phyloP scores from a whole-genome alignment of 1,140 invertebrate genomes.

The Choristoneura fumiferana region DNA sequence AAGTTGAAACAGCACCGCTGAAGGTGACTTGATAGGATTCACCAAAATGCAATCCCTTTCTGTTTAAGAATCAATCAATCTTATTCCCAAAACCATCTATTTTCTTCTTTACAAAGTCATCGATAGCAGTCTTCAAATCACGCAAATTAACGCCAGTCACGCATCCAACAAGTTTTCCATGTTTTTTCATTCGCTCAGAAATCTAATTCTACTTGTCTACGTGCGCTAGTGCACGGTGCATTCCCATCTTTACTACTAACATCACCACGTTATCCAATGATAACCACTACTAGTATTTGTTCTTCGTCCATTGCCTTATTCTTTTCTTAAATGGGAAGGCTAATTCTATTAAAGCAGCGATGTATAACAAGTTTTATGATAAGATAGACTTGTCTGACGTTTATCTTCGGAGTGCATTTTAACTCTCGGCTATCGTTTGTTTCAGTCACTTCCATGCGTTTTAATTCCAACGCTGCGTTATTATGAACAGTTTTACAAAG shows the following conservation, averaged over 20 bases:
- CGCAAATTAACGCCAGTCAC: constrained; percentile 17
- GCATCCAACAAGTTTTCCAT: constrained; percentile 32
- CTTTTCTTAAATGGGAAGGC: background rate
- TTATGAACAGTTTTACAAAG: background rate
- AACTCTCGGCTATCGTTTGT: background rate
- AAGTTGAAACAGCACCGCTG: no score
- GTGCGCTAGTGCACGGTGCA: constrained; percentile 38
- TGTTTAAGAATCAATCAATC: no score
- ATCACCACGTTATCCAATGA: background rate
- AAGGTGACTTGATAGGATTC: no score
- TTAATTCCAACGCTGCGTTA: background rate
- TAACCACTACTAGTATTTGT: constrained; percentile 13
- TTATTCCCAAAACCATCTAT: no score
- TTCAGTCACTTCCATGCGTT: background rate
- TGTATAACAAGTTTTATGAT: background rate
- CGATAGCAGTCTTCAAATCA: no score
- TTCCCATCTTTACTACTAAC: background rate
- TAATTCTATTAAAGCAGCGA: background rate
- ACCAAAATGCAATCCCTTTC: no score
- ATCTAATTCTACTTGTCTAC: constrained; percentile 44
- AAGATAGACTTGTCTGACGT: background rate
- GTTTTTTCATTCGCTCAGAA: constrained; percentile 43
- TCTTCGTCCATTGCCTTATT: constrained; percentile 25
- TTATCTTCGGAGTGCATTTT: background rate
- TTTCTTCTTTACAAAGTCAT: no score